These are phyloP conservation scores for Stomatorhinus walkeri DNA, from an alignment of 2,797 vertebrate genomes.

Conservation along the genomic window DNA sequence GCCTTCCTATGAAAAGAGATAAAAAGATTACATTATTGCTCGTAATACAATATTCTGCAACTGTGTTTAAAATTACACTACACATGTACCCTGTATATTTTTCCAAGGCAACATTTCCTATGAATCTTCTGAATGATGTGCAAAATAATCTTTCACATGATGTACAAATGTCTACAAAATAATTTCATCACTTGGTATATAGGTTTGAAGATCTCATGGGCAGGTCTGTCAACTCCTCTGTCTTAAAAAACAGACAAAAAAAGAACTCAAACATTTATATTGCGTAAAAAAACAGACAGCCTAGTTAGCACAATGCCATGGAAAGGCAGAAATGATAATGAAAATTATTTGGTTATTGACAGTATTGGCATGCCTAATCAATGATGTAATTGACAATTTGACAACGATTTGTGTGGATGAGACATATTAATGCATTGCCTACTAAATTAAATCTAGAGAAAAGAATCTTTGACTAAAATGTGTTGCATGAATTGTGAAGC, in stretches of 20 bases:
- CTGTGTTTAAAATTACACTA: neutral
- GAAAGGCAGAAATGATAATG: neutral
- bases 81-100: neutral
- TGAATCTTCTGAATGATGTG: neutral
- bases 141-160: neutral
- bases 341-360: neutral
- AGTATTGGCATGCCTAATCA: neutral
- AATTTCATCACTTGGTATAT: neutral
- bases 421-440: neutral
- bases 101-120: neutral
- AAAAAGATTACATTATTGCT: neutral
- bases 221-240: neutral
- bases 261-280: neutral
- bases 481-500: neutral
- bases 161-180: neutral
- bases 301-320: neutral
- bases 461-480: neutral
- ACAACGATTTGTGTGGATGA: neutral
- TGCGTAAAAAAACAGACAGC: neutral
- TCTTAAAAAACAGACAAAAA: neutral
- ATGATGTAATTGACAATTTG: neutral
- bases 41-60: neutral
- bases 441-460: neutral
- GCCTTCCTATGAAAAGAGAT: conserved; percentile 58
- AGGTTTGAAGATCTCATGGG: neutral